Conservation (phyloP, 53 echinoderm and acorn worm species). For the Zoroaster sp. region DNA sequence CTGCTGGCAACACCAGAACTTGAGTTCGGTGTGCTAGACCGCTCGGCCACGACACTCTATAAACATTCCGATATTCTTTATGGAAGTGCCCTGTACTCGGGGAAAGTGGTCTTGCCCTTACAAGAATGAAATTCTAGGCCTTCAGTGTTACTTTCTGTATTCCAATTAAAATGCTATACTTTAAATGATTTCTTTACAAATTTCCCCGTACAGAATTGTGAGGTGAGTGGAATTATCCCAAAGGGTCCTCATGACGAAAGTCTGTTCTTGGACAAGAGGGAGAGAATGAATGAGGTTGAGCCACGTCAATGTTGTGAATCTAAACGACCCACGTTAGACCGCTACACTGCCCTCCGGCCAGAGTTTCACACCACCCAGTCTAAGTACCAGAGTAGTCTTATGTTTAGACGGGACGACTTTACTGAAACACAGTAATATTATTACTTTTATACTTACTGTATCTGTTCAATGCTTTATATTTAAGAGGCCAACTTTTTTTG, state of each 20-base stretch:
- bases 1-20: too few species aligned
- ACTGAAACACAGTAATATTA: not conserved
- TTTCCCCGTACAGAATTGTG: slow-evolving; percentile 79
- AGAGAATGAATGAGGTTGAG: slow-evolving; percentile 91
- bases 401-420: slow-evolving; percentile 85
- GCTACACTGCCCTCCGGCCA: slow-evolving; percentile 79
- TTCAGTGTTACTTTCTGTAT: too few species aligned
- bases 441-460: not conserved
- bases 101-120: too few species aligned
- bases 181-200: too few species aligned
- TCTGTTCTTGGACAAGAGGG: slow-evolving; percentile 90
- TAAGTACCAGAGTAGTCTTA: slow-evolving; percentile 96
- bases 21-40: too few species aligned
- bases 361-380: slow-evolving; percentile 96
- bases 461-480: not conserved
- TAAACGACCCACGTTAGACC: slow-evolving; percentile 75
- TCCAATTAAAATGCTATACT: too few species aligned
- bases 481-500: not conserved
- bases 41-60: too few species aligned
- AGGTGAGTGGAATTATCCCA: slow-evolving; percentile 89
- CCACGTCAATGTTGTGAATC: slow-evolving; percentile 78
- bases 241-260: slow-evolving; percentile 97
- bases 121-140: too few species aligned
- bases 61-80: too few species aligned
- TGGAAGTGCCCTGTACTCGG: too few species aligned